Conservation (phyloP, 2,113 vertebrate species). For the Smithornis capensis region DNA sequence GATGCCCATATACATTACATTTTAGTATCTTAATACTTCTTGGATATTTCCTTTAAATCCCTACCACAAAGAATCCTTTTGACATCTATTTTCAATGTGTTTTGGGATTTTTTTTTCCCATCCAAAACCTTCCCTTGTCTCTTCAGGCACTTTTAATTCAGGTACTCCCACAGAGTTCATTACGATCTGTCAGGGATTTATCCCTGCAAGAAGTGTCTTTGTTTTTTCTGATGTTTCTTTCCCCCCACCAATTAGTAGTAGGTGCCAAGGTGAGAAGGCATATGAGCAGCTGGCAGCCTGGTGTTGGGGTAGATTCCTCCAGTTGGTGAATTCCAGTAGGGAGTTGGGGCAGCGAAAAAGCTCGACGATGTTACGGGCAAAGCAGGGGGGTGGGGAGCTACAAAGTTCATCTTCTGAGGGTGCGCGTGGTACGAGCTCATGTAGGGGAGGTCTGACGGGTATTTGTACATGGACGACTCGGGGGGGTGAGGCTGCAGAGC, state of each 20-base stretch:
- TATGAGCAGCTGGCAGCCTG: constrained; percentile 83
- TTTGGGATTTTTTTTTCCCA: not conserved
- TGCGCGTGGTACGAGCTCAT: constrained; percentile 87
- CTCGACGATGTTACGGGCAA: constrained; percentile 85
- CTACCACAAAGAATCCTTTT: constrained; percentile 58
- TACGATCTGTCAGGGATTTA: not conserved
- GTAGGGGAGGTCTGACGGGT: constrained; percentile 87
- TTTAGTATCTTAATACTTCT: constrained; percentile 64
- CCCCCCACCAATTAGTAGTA: constrained; percentile 78
- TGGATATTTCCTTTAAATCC: constrained; percentile 47
- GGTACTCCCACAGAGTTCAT: constrained; percentile 60
- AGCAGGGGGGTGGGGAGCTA: constrained; percentile 82
- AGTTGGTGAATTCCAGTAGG: constrained; percentile 88
- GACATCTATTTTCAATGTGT: not conserved
- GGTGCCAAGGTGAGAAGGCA: constrained; percentile 87
- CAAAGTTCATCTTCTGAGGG: constrained; percentile 91
- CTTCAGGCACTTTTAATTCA: constrained; percentile 72
- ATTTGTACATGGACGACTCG: constrained; percentile 87
- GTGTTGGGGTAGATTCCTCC: constrained; percentile 84
- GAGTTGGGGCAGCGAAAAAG: constrained; percentile 83
- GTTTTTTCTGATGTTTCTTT: not conserved
- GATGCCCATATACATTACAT: constrained; percentile 54
- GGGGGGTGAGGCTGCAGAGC: constrained; percentile 88
- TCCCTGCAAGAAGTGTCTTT: constrained; percentile 29
- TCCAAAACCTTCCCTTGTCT: constrained; percentile 29